Evolutionary conservation across 2,888 invertebrate species (phyloP).

Genomic region (Chalcis sispes): DNA sequence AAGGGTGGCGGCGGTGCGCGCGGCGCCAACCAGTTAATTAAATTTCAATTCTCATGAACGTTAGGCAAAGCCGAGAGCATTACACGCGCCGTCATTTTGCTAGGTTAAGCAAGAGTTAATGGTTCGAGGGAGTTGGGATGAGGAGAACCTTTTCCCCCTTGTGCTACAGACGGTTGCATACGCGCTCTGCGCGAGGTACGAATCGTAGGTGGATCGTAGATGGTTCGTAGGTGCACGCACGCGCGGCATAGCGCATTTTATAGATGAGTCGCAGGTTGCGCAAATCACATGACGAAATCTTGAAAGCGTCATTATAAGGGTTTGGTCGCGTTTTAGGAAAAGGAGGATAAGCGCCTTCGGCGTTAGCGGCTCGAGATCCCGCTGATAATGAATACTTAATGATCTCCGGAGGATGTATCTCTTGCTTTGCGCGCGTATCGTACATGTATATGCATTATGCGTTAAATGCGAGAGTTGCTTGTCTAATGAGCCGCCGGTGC

Average conservation of each 20-base stretch:
- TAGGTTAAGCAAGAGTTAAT: background rate
- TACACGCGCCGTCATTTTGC: background rate
- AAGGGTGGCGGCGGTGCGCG: background rate
- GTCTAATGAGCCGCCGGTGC: constrained; percentile 19
- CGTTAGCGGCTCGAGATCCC: background rate
- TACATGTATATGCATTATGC: constrained; percentile 22
- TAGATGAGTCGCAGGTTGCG: background rate
- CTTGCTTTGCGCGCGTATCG: background rate
- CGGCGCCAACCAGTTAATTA: constrained; percentile 58
- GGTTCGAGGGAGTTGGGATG: too few relatives aligned
- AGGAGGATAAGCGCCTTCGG: constrained; percentile 18
- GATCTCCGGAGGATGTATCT: constrained; percentile 18
- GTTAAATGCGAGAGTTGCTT: constrained; percentile 16
- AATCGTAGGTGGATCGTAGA: too few relatives aligned
- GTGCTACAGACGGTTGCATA: too few relatives aligned
- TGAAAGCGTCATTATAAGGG: background rate
- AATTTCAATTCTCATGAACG: constrained; percentile 60
- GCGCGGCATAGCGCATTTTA: background rate
- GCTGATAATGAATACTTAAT: constrained; percentile 50
- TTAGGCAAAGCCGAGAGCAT: background rate
- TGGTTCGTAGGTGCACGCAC: background rate
- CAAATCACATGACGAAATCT: background rate
- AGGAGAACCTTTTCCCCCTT: too few relatives aligned
- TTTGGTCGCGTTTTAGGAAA: background rate
- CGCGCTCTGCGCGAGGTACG: background rate